These are phyloP conservation scores for Anoplophora glabripennis DNA, from an alignment of 1,140 invertebrate genomes.

Conservation along the genomic window DNA sequence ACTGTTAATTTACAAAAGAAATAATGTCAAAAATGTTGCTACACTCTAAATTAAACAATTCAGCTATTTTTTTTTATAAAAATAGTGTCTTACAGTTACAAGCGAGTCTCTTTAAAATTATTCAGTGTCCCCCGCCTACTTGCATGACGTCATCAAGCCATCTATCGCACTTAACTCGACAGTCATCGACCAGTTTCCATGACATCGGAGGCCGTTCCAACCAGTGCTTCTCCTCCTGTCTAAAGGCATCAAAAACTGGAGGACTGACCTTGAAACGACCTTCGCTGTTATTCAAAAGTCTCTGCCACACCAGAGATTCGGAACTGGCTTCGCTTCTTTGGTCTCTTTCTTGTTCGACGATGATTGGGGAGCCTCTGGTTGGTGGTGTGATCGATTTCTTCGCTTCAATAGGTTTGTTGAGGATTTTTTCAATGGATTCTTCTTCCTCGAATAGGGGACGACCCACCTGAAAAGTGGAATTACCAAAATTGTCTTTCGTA, in stretches of 20 bases:
- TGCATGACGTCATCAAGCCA: conserved; percentile 25
- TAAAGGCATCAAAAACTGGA: conserved; percentile 31
- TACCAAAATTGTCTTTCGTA: not conserved
- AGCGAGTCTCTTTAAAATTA: no score
- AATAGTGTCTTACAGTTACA: no score
- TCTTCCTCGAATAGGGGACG: not conserved
- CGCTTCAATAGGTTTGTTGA: no score
- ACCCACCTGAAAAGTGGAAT: not conserved
- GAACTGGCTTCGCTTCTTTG: not conserved
- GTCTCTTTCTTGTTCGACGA: not conserved
- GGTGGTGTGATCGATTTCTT: not conserved
- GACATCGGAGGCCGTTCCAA: conserved; percentile 29
- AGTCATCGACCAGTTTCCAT: conserved; percentile 33
- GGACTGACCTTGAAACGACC: conserved; percentile 34
- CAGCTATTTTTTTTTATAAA: no score
- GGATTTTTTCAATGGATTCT: not conserved
- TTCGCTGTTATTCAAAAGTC: conserved; percentile 29
- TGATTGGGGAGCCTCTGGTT: not conserved
- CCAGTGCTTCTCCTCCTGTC: conserved; percentile 31
- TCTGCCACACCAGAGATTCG: conserved; percentile 38
- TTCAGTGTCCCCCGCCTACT: no score
- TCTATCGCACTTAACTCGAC: conserved; percentile 37
- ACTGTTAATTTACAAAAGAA: no score
- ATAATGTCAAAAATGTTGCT: no score
- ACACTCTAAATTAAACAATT: no score